Conservation (phyloP, 2,888 invertebrate species). For the Linyphia triangularis region DNA sequence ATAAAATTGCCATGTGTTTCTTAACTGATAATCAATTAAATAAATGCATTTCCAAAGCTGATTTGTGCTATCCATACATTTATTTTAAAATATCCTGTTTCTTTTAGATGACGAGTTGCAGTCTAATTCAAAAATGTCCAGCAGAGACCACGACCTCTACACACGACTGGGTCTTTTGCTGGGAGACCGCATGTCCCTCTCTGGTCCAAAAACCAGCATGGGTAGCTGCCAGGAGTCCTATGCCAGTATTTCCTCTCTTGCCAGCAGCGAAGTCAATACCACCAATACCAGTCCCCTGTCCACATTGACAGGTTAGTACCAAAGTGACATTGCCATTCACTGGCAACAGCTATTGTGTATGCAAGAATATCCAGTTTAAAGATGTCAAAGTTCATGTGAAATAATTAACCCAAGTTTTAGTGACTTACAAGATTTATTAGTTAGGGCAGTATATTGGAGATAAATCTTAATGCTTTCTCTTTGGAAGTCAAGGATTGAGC, state of each 20-base stretch:
- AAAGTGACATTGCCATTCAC: no score
- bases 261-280: slow-evolving; percentile 84
- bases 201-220: slow-evolving; percentile 54
- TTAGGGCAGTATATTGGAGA: no score
- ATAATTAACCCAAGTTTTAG: no score
- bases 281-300: slow-evolving; percentile 94
- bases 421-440: no score
- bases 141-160: slow-evolving; percentile 89
- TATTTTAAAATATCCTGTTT: background rate
- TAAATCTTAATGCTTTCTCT: no score
- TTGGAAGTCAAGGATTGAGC: no score
- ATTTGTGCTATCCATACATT: background rate
- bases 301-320: slow-evolving; percentile 88
- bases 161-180: slow-evolving; percentile 90
- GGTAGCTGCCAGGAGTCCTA: slow-evolving; percentile 79
- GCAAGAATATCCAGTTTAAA: no score
- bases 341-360: no score
- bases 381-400: no score
- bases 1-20: background rate
- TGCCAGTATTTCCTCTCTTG: slow-evolving; percentile 82
- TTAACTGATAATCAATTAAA: background rate
- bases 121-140: slow-evolving; percentile 79
- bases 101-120: slow-evolving; percentile 84
- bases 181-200: slow-evolving; percentile 83
- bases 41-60: background rate